These are phyloP conservation scores for Vombatus ursinus DNA, from an alignment of 2,113 vertebrate genomes.

Conservation along the genomic window DNA sequence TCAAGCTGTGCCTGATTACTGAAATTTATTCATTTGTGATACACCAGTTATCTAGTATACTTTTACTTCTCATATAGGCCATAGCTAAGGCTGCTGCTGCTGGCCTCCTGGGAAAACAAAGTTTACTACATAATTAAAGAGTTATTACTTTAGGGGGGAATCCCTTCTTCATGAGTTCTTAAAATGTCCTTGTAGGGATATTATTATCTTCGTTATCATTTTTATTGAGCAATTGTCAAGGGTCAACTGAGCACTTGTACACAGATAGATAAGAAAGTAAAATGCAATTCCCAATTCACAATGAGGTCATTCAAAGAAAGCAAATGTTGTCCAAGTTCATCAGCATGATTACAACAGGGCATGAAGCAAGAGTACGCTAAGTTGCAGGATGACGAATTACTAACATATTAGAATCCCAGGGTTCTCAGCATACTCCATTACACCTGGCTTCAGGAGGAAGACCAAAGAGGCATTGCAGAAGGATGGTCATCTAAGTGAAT, in stretches of 20 bases:
- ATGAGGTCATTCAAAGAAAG: neutral
- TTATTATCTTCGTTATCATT: neutral
- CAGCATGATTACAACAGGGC: neutral
- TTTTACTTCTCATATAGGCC: slow-evolving; percentile 24
- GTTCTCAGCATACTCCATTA: neutral
- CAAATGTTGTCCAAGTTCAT: neutral
- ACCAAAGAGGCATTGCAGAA: neutral
- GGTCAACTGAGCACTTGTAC: neutral
- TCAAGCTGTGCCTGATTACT: neutral
- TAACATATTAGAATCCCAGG: neutral
- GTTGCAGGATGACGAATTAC: neutral
- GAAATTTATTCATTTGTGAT: slow-evolving; percentile 25
- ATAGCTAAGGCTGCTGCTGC: neutral
- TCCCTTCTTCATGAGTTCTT: neutral
- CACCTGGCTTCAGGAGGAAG: neutral
- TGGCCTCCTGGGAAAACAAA: slow-evolving; percentile 7
- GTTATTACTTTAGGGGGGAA: neutral
- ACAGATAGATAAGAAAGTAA: neutral
- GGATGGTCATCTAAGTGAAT: neutral
- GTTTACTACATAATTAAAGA: neutral
- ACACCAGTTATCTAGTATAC: neutral
- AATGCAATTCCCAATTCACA: neutral
- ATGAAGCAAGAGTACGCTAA: neutral
- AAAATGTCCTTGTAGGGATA: neutral
- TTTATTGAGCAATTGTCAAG: neutral